Evolutionary conservation across 2,888 invertebrate species (phyloP), one percentile per base, ranked within the genome.

Genomic region (Pecten maximus): DNA sequence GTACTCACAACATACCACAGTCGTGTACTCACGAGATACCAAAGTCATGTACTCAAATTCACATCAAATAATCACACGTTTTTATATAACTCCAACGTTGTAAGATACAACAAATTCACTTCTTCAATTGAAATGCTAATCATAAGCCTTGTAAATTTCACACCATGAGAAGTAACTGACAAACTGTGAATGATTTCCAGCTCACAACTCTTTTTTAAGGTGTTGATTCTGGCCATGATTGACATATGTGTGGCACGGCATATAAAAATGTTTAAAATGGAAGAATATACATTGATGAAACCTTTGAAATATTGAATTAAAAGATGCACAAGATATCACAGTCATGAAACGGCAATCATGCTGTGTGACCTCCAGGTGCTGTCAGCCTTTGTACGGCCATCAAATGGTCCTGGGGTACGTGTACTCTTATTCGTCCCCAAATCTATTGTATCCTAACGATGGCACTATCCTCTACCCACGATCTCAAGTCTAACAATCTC

Each of bases 281-380:
- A 74, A 74, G 74, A 28, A 74, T 35, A 74, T 35, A 74, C 28
- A 74, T 74, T 28, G 28, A 35, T 74, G 35, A 74, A 35, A 74
- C 74, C 74, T 35, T 74, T 74, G 74, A 74, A 74, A 74, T 74
- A 74, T 74, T 74, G 74, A 74, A 74, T 74, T 74, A 74, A 74
- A 74, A 35, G 74, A 74, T 74, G 74, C 74, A 74, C 35, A 35
- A 74, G 74, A 74, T 74, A 35, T 74, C 74, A 28, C 6, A 74
- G 28, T 74, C 35, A 10, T 74, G 74, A 74, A 35, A 35, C 35
- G 8, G 35, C 74, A 74, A 74, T 74, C 74, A 8, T 3, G 74
- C 35, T 35, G 35, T 74, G 10, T 23, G 35, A 74, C 74, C 19
- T 74, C 35, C 35, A 74, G 74, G 74, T 74, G 74, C 35, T 35